A percentile compares a stretch with the other conserved stretches of the same genome.
These are phyloP conservation scores for Heliconius hermathena DNA, from an alignment of 1,140 invertebrate genomes.

Conservation along the genomic window DNA sequence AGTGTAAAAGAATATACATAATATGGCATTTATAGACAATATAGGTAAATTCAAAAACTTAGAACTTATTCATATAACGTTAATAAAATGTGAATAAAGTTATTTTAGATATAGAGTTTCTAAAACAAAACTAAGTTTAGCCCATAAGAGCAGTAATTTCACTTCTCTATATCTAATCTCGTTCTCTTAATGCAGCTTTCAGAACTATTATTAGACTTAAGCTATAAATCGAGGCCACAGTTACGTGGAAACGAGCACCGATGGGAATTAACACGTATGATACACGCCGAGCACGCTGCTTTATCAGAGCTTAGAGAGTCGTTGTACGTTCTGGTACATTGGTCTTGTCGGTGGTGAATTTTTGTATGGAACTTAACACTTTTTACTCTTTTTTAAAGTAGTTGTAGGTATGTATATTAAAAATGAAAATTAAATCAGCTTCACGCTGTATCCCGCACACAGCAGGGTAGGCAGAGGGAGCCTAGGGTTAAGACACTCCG, in stretches of 20 bases:
- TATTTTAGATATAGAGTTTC: no score
- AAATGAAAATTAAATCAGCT: no score
- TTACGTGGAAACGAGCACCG: not conserved
- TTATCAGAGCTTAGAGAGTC: constrained; percentile 2
- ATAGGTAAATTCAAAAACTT: no score
- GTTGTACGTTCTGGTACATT: not conserved
- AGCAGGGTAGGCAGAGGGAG: no score
- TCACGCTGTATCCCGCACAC: no score
- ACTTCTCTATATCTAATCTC: not conserved
- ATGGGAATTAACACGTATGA: constrained; percentile 12
- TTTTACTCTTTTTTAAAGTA: not conserved
- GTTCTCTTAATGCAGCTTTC: not conserved
- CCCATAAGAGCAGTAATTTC: not conserved
- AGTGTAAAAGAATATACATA: no score
- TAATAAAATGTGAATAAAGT: no score
- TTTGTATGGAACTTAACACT: not conserved
- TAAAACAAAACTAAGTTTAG: not conserved
- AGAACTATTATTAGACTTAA: constrained; percentile 7
- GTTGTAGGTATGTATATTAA: no score
- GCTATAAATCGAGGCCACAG: constrained; percentile 1
- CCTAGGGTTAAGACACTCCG: no score
- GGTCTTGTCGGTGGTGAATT: not conserved
- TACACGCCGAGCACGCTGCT: constrained; percentile 1
- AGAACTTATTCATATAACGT: no score
- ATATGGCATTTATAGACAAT: no score